Base-by-base conservation (phyloP, 2,888 invertebrate species). In the Neuroscelio doddi region DNA sequence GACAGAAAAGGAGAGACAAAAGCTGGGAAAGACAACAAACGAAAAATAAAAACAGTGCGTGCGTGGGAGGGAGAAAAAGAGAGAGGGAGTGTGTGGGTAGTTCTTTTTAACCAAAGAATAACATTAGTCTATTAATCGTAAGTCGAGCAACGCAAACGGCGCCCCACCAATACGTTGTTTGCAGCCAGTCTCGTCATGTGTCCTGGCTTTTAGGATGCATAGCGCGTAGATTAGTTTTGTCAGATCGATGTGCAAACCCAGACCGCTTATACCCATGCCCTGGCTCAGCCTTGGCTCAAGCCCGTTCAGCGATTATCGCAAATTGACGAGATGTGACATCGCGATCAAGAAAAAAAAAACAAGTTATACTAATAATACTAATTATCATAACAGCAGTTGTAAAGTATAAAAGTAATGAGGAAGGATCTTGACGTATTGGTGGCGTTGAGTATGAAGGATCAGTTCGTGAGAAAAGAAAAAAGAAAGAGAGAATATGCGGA, bases 31-130 rank as follows among this genome's bases (percentile, higher is more conserved):
- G 15, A 32, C 24, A 21, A 21, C 21, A 21, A 21, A 21, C 21
- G 41, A 10, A n/a, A 21, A 1, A 3, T 1, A 10, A n/a, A 21
- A 21, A 21, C 2, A 36, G 24, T 24, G 30, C 8, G 16, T 21
- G 50, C 55, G 58, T 30, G 57, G 42, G 63, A n/a, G n/a, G n/a
- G n/a, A n/a, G n/a, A n/a, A n/a, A n/a, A n/a, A n/a, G n/a, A n/a
- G n/a, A n/a, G n/a, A n/a, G 49, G 57, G 39, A 47, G 45, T 59
- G 62, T 61, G 68, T 68, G 70, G 69, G 69, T 73, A 76, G 76
- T 79, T 75, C 76, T 81, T 80, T 79, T 75, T 79, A 81, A 80
- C 81, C 82, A 82, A 81, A 81, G 80, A 81, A 71, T 81, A 82
- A 78, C 76, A 73, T 79, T 80, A 76, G 70, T 72, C 74, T 71